These are phyloP conservation scores for Takifugu ocellatus DNA, from an alignment of 2,797 vertebrate species.

Conservation along the genomic window DNA sequence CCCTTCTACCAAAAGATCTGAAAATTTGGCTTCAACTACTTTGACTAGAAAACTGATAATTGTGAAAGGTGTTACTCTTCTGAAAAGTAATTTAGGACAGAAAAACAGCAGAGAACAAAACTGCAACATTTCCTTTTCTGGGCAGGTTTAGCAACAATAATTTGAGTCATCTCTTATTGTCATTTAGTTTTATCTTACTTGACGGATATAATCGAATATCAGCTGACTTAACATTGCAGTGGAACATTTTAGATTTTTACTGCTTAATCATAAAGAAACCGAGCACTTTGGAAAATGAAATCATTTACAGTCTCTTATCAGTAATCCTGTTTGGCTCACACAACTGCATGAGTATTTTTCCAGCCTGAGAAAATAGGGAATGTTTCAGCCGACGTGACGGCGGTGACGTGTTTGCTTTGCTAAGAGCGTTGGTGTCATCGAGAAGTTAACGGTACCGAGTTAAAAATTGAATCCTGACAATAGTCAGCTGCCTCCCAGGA, in stretches of 20 bases:
- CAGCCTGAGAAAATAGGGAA: conserved; percentile 17
- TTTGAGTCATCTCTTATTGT: no score
- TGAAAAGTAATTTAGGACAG: conserved; percentile 14
- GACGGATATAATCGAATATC: conserved; percentile 12
- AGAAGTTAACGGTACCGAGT: conserved; percentile 27
- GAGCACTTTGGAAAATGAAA: conserved; percentile 1
- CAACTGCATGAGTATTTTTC: conserved; percentile 42
- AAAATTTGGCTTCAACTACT: no score
- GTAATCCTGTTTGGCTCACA: conserved; percentile 21
- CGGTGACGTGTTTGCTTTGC: not conserved
- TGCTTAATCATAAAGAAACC: not conserved
- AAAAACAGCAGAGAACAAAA: no score
- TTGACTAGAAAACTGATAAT: no score
- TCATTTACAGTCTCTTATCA: conserved; percentile 56
- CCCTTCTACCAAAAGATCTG: no score
- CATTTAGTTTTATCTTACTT: no score
- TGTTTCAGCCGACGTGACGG: conserved; percentile 24
- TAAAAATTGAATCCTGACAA: conserved; percentile 47
- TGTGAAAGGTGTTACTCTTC: no score
- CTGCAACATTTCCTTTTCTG: no score
- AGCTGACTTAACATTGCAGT: no score
- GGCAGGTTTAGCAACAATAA: not conserved
- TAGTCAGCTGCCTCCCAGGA: conserved; percentile 31
- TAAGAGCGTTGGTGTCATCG: not conserved
- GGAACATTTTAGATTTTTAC: no score